Base-by-base conservation (phyloP, 2,888 invertebrate species). In the Pogonocherus hispidulus region DNA sequence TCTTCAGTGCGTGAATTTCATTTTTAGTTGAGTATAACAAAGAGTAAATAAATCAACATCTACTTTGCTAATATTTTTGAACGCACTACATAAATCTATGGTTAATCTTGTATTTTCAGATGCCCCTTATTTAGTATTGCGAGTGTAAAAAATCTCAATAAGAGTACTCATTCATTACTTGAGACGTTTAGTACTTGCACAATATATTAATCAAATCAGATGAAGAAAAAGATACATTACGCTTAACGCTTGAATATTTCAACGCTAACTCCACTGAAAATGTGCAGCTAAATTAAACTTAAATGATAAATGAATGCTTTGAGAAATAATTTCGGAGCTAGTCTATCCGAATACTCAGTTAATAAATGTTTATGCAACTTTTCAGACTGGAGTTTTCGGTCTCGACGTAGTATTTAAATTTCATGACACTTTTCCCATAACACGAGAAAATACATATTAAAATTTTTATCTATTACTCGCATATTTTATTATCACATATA, bases 231-330 rank as follows among this genome's bases (percentile, higher is more conserved):
- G 51, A 9, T 32, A 32, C 18, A 32, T 32, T 52, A 27, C 16
- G 32, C 52, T 52, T 18, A 52, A 52, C 52, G 52, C n/a, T 19
- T 16, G 9, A 52, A 52, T 27, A 19, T 70, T 66, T 63, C 63
- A 63, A 52, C 57, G 55, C 66, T 65, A 72, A 59, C 27, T 37
- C 41, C 2, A 32, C n/a, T 46, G 35, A n/a, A n/a, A 63, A 54
- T 49, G 65, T 57, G 49, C 71, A 64, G 64, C 67, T 73, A 71
- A 73, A 73, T 73, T 73, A 68, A 71, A 71, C 66, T 63, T 69
- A 71, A 70, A 74, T 74, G 70, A 72, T 72, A 72, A 74, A 72
- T 74, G 70, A 41, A 41, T 14, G 41, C 41, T 41, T 41, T 41
- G 41, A 41, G 41, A 41, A 41, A 41, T 41, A 41, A 41, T 41